Conservation (phyloP, 2,113 vertebrate genomes). For the Semnornis frantzii region DNA sequence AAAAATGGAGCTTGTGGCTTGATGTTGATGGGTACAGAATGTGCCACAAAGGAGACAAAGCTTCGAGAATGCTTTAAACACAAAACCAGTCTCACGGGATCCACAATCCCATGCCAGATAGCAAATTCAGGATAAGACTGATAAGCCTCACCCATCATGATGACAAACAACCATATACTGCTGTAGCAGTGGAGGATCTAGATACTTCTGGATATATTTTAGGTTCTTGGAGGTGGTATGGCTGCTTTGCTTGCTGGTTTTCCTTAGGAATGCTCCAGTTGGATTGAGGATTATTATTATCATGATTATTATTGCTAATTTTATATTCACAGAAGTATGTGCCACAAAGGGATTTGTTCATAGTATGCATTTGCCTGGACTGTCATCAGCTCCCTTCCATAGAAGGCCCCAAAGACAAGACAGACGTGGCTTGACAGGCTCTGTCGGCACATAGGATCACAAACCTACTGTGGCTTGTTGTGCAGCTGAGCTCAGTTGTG, state of each 20-base stretch:
- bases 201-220: neutral
- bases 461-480: neutral
- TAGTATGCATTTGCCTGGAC: neutral
- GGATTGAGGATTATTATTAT: neutral
- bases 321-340: neutral
- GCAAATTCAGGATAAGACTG: neutral
- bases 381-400: neutral
- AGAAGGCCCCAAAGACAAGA: neutral
- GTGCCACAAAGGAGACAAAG: slow-evolving; percentile 62
- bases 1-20: slow-evolving; percentile 62
- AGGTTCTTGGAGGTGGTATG: neutral
- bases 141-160: neutral
- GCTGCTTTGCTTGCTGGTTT: neutral
- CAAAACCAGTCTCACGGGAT: slow-evolving; percentile 51
- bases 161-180: neutral
- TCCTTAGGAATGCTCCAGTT: neutral
- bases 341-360: neutral
- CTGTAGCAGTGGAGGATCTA: neutral
- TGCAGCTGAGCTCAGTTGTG: neutral
- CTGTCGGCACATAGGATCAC: neutral
- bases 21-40: slow-evolving; percentile 67
- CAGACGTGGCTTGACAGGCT: neutral
- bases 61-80: slow-evolving; percentile 64
- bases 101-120: neutral
- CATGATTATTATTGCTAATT: neutral